Evolutionary conservation across 2,797 vertebrate genomes (phyloP).

Genomic region (Lithobates pipiens): DNA sequence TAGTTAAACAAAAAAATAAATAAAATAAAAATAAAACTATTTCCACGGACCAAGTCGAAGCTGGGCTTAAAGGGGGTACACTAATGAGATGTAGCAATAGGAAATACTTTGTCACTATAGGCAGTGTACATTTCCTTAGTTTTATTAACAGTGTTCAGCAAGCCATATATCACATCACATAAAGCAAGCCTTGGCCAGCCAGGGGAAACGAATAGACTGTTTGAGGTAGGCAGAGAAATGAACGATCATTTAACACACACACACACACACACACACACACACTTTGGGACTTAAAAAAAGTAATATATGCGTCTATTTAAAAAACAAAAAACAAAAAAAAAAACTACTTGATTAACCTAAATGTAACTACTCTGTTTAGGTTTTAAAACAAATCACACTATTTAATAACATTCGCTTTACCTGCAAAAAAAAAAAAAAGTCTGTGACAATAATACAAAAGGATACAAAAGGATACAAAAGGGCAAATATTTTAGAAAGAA

Average conservation of each 20-base stretch:
- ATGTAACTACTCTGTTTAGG: no score
- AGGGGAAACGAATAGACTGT: conserved; percentile 20
- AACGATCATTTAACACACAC: background rate
- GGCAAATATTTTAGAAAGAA: no score
- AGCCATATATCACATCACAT: conserved; percentile 30
- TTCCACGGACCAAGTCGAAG: background rate
- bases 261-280: no score
- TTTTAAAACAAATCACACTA: no score
- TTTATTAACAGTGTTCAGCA: conserved; percentile 25
- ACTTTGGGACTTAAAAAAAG: background rate
- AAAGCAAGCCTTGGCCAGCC: background rate
- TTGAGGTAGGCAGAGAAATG: background rate
- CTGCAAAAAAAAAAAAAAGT: no score
- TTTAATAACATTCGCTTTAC: no score
- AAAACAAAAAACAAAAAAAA: no score
- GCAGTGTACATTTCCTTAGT: conserved; percentile 32
- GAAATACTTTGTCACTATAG: conserved; percentile 27
- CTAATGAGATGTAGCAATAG: conserved; percentile 4
- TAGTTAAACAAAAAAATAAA: background rate
- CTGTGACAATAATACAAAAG: no score
- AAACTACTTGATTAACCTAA: no score
- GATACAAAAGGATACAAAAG: no score
- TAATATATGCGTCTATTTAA: background rate
- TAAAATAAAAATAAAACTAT: background rate
- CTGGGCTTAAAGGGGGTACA: background rate